Percentiles rank a stretch among this genome's conserved stretches.
Conservation (phyloP, 2,113 vertebrate genomes). For the Platysternon megacephalum region DNA sequence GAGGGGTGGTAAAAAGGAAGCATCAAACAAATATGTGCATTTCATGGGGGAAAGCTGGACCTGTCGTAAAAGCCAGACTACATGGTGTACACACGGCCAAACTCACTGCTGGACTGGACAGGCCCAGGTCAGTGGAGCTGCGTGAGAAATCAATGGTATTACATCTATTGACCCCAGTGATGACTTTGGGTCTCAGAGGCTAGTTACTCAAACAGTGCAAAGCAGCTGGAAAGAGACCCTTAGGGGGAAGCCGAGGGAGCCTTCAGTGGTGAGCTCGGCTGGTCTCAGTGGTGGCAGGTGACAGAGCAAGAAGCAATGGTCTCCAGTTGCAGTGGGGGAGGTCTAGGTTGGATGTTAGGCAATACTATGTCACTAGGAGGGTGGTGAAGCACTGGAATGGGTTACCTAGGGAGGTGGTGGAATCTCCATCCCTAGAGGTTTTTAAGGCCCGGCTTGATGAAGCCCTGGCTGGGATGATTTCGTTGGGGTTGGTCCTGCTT, state of each 20-base stretch:
- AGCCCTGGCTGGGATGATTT: no score
- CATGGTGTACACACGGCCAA: neutral
- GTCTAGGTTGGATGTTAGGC: no score
- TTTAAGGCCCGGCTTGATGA: no score
- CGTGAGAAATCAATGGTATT: neutral
- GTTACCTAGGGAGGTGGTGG: no score
- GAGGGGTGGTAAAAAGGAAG: conserved; percentile 36
- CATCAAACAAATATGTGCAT: neutral
- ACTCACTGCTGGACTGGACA: neutral
- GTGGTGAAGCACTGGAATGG: no score
- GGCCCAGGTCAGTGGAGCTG: neutral
- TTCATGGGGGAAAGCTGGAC: conserved; percentile 16
- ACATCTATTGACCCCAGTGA: rapidly evolving
- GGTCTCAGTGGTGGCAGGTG: no score
- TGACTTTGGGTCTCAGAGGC: neutral
- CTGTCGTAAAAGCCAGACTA: neutral
- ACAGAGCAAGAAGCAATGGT: no score
- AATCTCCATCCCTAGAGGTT: no score
- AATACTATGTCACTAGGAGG: no score
- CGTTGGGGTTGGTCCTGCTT: no score
- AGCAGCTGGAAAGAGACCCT: neutral
- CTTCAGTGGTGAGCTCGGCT: neutral
- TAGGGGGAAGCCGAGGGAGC: neutral
- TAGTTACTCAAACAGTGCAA: neutral
- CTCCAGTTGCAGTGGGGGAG: no score